A percentile compares a stretch with the other conserved stretches of the same genome.
Conservation (phyloP, 1,140 invertebrate species). For the Drosophila azteca region DNA sequence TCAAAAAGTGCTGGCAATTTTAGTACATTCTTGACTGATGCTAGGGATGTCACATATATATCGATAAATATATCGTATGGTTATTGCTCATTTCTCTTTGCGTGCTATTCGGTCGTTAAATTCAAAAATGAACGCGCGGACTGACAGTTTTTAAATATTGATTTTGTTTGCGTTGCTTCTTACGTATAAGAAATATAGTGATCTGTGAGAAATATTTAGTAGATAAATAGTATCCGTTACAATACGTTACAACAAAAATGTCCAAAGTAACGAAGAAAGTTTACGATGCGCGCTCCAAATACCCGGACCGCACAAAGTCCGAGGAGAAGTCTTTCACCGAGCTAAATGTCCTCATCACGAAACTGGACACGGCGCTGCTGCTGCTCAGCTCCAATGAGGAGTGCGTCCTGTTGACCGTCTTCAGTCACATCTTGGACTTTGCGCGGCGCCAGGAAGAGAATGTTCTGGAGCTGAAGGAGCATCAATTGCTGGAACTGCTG, state of each 20-base stretch:
- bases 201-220: too few relatives aligned
- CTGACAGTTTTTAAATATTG: too few relatives aligned
- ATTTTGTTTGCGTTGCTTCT: too few relatives aligned
- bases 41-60: background rate
- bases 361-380: conserved; percentile 57
- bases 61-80: conserved; percentile 15
- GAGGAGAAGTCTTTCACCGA: conserved; percentile 54
- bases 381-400: conserved; percentile 69
- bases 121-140: too few relatives aligned
- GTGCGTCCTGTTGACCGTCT: conserved; percentile 49
- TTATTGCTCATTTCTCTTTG: background rate
- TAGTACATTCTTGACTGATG: conserved; percentile 21
- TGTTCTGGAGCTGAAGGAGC: conserved; percentile 50
- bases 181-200: too few relatives aligned
- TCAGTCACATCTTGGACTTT: conserved; percentile 70
- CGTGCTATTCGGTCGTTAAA: too few relatives aligned
- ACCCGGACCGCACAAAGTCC: conserved; percentile 62
- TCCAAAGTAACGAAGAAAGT: conserved; percentile 56
- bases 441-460: conserved; percentile 61
- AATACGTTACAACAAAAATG: conserved; percentile 35
- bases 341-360: conserved; percentile 58
- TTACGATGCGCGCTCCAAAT: conserved; percentile 56
- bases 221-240: background rate
- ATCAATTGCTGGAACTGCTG: conserved; percentile 54
- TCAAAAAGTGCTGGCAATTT: conserved; percentile 28